These are phyloP conservation scores for Apodemia zela DNA, from an alignment of 2,888 invertebrate genomes.

Conservation along the genomic window DNA sequence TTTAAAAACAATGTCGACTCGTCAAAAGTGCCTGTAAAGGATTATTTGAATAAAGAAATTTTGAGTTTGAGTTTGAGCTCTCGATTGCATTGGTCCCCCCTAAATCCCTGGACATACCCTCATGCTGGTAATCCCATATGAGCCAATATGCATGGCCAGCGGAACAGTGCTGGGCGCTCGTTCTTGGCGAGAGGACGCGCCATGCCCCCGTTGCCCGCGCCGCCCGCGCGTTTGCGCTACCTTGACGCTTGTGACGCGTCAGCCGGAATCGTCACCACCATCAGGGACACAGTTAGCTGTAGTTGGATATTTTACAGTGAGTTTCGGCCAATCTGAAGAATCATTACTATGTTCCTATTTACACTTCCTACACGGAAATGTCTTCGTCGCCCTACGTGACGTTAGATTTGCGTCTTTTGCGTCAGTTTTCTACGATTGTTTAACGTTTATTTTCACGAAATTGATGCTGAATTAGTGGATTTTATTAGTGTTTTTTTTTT, in stretches of 20 bases:
- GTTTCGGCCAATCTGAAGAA: slow-evolving; percentile 47
- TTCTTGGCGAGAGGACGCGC: slow-evolving; percentile 61
- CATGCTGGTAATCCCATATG: not conserved
- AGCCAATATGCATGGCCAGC: slow-evolving; percentile 20
- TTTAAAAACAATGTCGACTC: too few species aligned
- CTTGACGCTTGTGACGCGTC: slow-evolving; percentile 77
- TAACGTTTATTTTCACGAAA: not conserved
- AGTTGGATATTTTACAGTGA: slow-evolving; percentile 90
- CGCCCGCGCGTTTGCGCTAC: slow-evolving; percentile 54
- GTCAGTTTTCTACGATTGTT: slow-evolving; percentile 31
- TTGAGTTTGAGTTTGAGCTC: too few species aligned
- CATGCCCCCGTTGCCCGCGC: slow-evolving; percentile 72
- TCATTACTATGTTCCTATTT: slow-evolving; percentile 24
- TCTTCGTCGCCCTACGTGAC: slow-evolving; percentile 37
- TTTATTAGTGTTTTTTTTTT: not conserved
- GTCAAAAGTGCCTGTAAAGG: too few species aligned
- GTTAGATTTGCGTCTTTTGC: slow-evolving; percentile 39
- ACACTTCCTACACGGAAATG: slow-evolving; percentile 33
- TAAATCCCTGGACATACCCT: not conserved
- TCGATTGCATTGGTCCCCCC: not conserved
- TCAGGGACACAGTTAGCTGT: slow-evolving; percentile 85
- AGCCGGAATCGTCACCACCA: slow-evolving; percentile 80
- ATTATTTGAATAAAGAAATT: too few species aligned
- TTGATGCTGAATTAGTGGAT: not conserved
- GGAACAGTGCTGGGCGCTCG: slow-evolving; percentile 68